Conservation (phyloP, 2,113 vertebrate genomes). For the Casuarius casuarius region DNA sequence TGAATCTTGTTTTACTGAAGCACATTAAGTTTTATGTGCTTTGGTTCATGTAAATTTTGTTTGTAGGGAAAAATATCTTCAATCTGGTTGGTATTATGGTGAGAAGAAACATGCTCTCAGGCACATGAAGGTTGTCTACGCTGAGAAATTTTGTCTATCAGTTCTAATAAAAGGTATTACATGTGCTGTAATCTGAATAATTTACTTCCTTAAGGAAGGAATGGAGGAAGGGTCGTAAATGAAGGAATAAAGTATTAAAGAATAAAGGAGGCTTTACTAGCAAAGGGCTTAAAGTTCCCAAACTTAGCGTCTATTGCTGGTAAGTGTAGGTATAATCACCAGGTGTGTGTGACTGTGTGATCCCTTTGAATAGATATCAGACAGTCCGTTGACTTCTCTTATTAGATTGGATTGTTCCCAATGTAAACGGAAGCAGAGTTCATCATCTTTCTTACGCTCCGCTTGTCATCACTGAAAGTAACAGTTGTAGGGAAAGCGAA, state of each 20-base stretch:
- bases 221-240: neutral
- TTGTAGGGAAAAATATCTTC: neutral
- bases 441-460: neutral
- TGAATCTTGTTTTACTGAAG: neutral
- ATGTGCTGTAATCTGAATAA: neutral
- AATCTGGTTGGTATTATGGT: neutral
- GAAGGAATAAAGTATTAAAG: neutral
- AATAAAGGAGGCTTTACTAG: neutral
- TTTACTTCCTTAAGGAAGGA: neutral
- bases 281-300: neutral
- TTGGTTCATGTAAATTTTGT: neutral
- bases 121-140: neutral
- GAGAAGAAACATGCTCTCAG: neutral
- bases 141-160: neutral
- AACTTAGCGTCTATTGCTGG: neutral
- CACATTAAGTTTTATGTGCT: accelerated
- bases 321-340: neutral
- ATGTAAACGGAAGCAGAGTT: neutral
- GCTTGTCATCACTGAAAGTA: neutral
- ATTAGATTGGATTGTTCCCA: neutral
- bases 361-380: neutral
- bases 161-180: neutral
- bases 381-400: neutral
- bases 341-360: neutral
- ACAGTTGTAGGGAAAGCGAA: neutral